Base-by-base conservation (phyloP, 2,113 vertebrate species). In the Orientallactaga bullata region DNA sequence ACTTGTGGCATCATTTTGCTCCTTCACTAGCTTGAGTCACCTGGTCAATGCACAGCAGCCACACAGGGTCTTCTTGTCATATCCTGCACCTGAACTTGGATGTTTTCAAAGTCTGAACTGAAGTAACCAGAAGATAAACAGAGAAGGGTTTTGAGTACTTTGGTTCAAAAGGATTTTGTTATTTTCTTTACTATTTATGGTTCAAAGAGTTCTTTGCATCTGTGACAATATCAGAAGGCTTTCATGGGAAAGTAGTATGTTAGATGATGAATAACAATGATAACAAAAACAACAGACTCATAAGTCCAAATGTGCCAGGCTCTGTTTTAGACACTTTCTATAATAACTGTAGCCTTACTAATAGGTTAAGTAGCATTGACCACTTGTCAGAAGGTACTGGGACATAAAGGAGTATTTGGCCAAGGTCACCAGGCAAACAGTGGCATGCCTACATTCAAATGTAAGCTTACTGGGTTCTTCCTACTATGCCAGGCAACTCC, bases 11-110 rank as follows among this genome's bases (percentile, higher is more conserved):
- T 13, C 4, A 1, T 20, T 37, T 51, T 94, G 35, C 85, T 72
- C 71, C 26, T 68, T 42, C 26, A 3, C 8, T 21, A 37, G 24
- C 35, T 32, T 24, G 24, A 16, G 42, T 3, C 37, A 35, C 28
- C 55, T 35, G 23, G 65, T 32, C 30, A 30, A 30, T 24, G 7
- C 0, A 5, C 20, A 7, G 3, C 7, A 28, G 66, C 65, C 11
- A 0, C 11, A 32, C 20, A 8, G 16, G 2, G 63, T 26, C 17
- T 7, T 5, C 6, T 9, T 0, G 0, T 63, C 18, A 51, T 7
- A 26, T 11, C n/a, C 37, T n/a, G 24, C 24, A 26, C 15, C 61
- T 35, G 21, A 1, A 3, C 5, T 32, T n/a, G 42, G 42, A 28
- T 12, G 23, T 60, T 58, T 24, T 24, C 65, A 16, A 77, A 39